Percentiles rank a stretch among this genome's conserved stretches.
Evolutionary conservation across 2,888 invertebrate genomes (phyloP).

Genomic region (Synanthedon andrenaeformis): DNA sequence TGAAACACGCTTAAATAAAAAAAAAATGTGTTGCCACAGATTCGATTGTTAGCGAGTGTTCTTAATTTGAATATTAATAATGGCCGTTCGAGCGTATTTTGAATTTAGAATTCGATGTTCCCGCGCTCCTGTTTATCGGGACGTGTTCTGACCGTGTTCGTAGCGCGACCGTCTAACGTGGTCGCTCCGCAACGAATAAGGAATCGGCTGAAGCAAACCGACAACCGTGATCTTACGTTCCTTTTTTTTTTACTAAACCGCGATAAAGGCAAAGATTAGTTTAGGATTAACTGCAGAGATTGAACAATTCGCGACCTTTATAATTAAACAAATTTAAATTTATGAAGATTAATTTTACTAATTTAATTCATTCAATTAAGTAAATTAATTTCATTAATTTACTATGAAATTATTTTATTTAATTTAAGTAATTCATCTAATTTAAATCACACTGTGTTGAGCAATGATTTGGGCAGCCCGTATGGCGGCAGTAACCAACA

Average conservation of each 20-base stretch:
- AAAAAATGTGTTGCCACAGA: slow-evolving; percentile 2
- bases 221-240: slow-evolving; percentile 22
- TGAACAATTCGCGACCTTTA: slow-evolving; percentile 14
- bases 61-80: slow-evolving; percentile 16
- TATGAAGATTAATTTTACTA: slow-evolving; percentile 18
- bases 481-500: too few relatives aligned
- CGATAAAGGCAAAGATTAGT: slow-evolving; percentile 36
- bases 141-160: slow-evolving; percentile 8
- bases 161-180: slow-evolving; percentile 55
- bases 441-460: too few relatives aligned
- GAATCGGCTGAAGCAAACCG: slow-evolving; percentile 24
- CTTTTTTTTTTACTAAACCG: slow-evolving; percentile 59
- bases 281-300: slow-evolving; percentile 59
- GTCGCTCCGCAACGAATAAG: slow-evolving; percentile 59
- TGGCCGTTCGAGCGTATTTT: neutral
- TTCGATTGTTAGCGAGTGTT: slow-evolving; percentile 6
- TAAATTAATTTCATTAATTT: too few relatives aligned
- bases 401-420: too few relatives aligned
- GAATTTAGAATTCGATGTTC: slow-evolving; percentile 31
- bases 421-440: too few relatives aligned
- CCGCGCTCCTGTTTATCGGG: slow-evolving; percentile 48
- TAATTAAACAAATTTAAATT: too few relatives aligned
- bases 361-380: too few relatives aligned
- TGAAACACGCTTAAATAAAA: too few relatives aligned
- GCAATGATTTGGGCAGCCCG: too few relatives aligned